Conservation (phyloP, 2,888 invertebrate genomes). For the Drosophila phalerata region DNA sequence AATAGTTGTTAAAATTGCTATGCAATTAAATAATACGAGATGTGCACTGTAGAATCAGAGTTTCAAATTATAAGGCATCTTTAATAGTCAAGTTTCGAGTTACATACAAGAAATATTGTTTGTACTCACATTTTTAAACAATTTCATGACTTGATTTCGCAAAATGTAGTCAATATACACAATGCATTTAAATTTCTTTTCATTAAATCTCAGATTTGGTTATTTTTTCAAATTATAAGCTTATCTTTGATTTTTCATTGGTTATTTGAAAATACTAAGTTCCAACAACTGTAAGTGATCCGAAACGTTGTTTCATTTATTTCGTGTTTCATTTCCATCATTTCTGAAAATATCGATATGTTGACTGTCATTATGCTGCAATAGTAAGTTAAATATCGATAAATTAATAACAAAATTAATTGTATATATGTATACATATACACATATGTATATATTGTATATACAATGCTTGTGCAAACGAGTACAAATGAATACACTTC, state of each 20-base stretch:
- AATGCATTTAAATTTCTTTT: too few species aligned
- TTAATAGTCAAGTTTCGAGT: too few species aligned
- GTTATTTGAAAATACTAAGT: background rate
- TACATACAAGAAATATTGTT: too few species aligned
- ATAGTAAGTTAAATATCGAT: constrained; percentile 9
- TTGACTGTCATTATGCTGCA: background rate
- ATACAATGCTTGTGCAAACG: constrained; percentile 46
- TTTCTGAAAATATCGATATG: constrained; percentile 2
- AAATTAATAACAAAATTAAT: constrained; percentile 20
- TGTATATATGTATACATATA: constrained; percentile 16
- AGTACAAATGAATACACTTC: constrained; percentile 48
- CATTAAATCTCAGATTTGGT: too few species aligned
- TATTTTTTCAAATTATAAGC: background rate
- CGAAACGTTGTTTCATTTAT: background rate
- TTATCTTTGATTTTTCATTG: background rate
- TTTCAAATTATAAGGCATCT: too few species aligned
- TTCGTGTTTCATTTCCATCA: constrained; percentile 4
- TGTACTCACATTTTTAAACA: too few species aligned
- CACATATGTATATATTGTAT: constrained; percentile 11
- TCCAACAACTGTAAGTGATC: background rate
- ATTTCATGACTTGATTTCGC: too few species aligned
- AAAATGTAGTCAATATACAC: too few species aligned
- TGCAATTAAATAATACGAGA: too few species aligned
- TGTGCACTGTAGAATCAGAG: too few species aligned
- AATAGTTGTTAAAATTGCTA: too few species aligned